A percentile compares a stretch with the other conserved stretches of the same genome.
Conservation (phyloP, 2,113 vertebrate genomes). For the Tragelaphus buxtoni region DNA sequence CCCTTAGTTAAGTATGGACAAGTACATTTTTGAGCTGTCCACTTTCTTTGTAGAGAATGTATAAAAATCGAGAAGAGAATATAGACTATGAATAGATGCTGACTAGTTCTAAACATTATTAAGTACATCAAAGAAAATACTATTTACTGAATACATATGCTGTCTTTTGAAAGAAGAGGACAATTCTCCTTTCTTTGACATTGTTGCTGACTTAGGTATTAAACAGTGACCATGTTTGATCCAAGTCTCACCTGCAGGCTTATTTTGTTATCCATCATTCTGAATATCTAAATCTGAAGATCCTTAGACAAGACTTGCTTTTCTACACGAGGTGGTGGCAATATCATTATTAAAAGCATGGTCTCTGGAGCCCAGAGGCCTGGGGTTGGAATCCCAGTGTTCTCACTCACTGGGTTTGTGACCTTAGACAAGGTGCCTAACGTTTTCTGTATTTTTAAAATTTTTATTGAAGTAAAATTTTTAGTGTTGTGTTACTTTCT, state of each 20-base stretch:
- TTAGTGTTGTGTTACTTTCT: not conserved
- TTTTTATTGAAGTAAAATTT: not conserved
- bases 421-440: not conserved
- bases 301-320: not conserved
- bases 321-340: not conserved
- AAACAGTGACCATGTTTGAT: not conserved
- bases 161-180: not conserved
- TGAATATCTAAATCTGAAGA: not conserved
- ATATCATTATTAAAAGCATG: not conserved
- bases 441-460: not conserved
- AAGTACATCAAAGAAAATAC: not conserved
- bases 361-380: not conserved
- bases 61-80: not conserved
- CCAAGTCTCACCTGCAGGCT: not conserved
- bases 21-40: not conserved
- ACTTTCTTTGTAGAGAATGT: not conserved
- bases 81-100: not conserved
- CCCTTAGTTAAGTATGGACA: not conserved
- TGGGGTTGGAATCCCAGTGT: not conserved
- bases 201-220: not conserved
- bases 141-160: not conserved
- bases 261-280: not conserved
- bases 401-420: fast-evolving
- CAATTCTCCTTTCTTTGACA: not conserved
- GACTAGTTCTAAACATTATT: not conserved